Evolutionary conservation across 2,113 vertebrate species (phyloP), one percentile per base, ranked within the genome.

Genomic region (Bambusicola thoracicus): DNA sequence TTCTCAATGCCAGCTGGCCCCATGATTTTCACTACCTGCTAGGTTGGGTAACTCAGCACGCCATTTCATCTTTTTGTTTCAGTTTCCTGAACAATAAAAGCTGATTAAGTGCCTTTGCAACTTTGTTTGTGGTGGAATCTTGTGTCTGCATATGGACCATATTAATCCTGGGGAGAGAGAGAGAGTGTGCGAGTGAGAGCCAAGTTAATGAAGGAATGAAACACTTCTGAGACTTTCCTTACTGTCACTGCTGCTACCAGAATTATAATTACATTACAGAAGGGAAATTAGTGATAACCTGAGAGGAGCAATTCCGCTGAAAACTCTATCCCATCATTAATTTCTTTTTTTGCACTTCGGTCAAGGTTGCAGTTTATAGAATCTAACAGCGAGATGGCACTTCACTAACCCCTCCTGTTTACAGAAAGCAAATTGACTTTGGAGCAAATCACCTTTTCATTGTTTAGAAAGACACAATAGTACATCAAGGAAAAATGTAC

Each of bases 351-450:
- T 95, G 86, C 83, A 51, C 95, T 96, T 66, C 1, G 36, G 65
- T 89, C 96, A 95, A 93, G 80, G 93, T 94, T 95, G 95, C 90
- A 80, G 79, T 94, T 97, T 96, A 95, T 96, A 81, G 87, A 97
- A 96, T 86, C 27, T 63, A 82, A 93, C 91, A 96, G 83, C 88
- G 76, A 90, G 85, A 89, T 96, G 84, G 94, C 87, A 94, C 92
- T 96, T 94, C 87, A 92, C 87, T 96, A 94, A 85, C 84, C 86
- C 96, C 97, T 97, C 96, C 90, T 98, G 81, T 92, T 94, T 96
- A 96, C 97, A 97, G 89, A 93, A 95, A 97, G 89, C 76, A 97
- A 88, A 97, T 93, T 98, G 97, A 97, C 95, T 98, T 97, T 94
- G 96, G 89, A 97, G 95, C 74, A 97, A 96, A 97, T 96, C 75